Evolutionary conservation across 2,888 invertebrate species (phyloP).

Genomic region (Sinopyrophorus schimmeli): DNA sequence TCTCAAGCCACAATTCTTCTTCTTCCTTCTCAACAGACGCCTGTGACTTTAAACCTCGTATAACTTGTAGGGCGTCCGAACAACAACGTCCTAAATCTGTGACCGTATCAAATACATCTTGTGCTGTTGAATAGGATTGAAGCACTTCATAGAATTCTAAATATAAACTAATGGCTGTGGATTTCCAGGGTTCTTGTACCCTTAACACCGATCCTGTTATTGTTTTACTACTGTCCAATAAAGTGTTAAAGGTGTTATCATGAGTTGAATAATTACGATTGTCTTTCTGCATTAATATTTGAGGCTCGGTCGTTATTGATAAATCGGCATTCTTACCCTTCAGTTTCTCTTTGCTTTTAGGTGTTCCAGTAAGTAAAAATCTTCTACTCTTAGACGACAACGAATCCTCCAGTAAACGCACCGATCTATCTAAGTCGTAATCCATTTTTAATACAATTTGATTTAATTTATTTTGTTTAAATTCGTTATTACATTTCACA

Average conservation of each 20-base stretch:
- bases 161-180: constrained; percentile 49
- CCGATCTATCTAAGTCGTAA: constrained; percentile 50
- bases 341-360: constrained; percentile 18
- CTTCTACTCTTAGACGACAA: constrained; percentile 39
- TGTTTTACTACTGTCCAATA: constrained; percentile 39
- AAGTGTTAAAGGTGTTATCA: constrained; percentile 26
- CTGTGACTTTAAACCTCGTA: constrained; percentile 50
- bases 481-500: no score
- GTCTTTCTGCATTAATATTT: constrained; percentile 37
- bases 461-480: background rate
- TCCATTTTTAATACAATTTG: constrained; percentile 45
- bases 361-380: constrained; percentile 14
- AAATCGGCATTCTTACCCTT: constrained; percentile 33
- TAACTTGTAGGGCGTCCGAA: constrained; percentile 50
- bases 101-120: constrained; percentile 49
- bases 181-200: constrained; percentile 47
- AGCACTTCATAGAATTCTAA: constrained; percentile 53
- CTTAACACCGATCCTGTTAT: constrained; percentile 47
- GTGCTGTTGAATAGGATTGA: constrained; percentile 47
- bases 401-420: constrained; percentile 51
- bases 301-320: constrained; percentile 40
- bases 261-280: constrained; percentile 10
- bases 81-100: constrained; percentile 52
- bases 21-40: constrained; percentile 39
- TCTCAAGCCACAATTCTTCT: constrained; percentile 64